Base-by-base conservation (phyloP, 2,888 invertebrate genomes). In the Caenorhabditis sp. region DNA sequence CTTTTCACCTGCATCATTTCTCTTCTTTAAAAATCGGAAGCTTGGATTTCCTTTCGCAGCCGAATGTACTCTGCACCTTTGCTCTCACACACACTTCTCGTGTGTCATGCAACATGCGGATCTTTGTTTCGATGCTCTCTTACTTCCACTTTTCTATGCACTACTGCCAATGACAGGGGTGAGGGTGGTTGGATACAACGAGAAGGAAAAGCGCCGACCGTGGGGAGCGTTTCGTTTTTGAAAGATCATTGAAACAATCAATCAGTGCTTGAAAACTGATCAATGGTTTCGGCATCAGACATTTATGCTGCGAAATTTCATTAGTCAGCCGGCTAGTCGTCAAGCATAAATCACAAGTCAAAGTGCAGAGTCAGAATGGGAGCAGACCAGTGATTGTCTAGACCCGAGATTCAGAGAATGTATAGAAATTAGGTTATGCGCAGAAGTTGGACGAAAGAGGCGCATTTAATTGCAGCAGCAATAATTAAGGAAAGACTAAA, bases 51-150 rank as follows among this genome's bases (percentile, higher is more conserved):
- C 37, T 56, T 45, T 37, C 20, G 26, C 30, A 35, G 22, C 26
- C 37, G 56, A 50, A 35, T 43, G 59, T 50, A 59, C 70, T 59
- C 58, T 70, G 70, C 70, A 70, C 70, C 59, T 59, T 56, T 66
- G n/a, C 39, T 53, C 53, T 37, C 63, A 45, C 63, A 52, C 62
- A 24, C 56, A 41, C 56, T 58, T 41, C 53, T 41, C 59, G 32
- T 70, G 50, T 70, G 70, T 45, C 70, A 70, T 70, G 70, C 59
- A 70, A 59, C 59, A 59, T 39, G 50, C 59, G 52, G 59, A 70
- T 70, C 70, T 70, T 70, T 70, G 70, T 70, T 70, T 70, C 70
- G 59, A 59, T 70, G 70, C 70, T 70, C 70, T 43, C 26, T 41
- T 41, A 9, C 27, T 30, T 27, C 39, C 26, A 15, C 30, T 35